A percentile compares a stretch with the other conserved stretches of the same genome.
phyloP scores from a whole-genome alignment of 2,888 invertebrate species.

The Arge pagana region DNA sequence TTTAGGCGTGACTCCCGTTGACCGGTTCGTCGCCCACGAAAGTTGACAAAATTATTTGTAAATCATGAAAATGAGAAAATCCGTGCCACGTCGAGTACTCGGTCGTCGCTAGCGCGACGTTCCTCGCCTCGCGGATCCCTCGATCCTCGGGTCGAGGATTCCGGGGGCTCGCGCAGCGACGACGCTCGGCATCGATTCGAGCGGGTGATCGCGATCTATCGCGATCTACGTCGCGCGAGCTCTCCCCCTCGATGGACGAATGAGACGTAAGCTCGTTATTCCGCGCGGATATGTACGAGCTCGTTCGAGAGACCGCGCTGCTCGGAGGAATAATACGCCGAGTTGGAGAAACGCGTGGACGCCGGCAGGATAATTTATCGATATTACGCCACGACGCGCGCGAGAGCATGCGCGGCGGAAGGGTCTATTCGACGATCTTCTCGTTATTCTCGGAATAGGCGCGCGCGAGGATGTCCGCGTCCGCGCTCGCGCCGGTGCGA shows the following conservation, averaged over 20 bases:
- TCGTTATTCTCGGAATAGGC: too few species aligned
- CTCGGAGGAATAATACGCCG: neutral
- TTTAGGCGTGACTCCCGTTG: conserved; percentile 38
- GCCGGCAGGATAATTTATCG: too few species aligned
- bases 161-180: neutral
- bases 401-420: neutral
- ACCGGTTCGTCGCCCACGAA: conserved; percentile 32
- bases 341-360: neutral
- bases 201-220: conserved; percentile 21
- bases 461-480: too few species aligned
- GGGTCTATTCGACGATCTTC: too few species aligned
- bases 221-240: neutral
- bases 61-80: neutral
- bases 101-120: too few species aligned
- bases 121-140: neutral
- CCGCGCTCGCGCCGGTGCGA: too few species aligned
- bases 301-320: neutral
- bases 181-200: conserved; percentile 3
- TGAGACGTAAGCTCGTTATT: conserved; percentile 39
- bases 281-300: conserved; percentile 17
- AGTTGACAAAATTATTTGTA: conserved; percentile 30
- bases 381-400: neutral
- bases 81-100: conserved; percentile 25
- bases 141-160: neutral
- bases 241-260: conserved; percentile 25